phyloP scores from a whole-genome alignment of 1,140 invertebrate species.

The Heliconius melpomene region DNA sequence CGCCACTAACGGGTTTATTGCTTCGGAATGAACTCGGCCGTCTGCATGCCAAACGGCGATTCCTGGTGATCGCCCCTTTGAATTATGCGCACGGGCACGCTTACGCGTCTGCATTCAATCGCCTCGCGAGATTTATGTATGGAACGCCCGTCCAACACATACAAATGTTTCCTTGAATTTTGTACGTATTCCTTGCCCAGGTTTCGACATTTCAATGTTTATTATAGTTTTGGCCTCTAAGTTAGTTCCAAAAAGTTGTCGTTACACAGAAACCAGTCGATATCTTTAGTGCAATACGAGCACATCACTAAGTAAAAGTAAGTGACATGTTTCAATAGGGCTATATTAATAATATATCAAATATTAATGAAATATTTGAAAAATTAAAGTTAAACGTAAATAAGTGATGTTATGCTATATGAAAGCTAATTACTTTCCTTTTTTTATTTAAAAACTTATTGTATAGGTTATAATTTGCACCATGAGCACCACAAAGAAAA shows the following conservation, averaged over 20 bases:
- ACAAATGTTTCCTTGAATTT: slow-evolving; percentile 71
- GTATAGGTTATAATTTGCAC: too few relatives aligned
- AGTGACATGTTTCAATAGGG: background rate
- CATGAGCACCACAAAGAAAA: too few relatives aligned
- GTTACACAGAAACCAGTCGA: background rate
- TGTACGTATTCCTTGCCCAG: slow-evolving; percentile 37
- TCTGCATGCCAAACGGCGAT: slow-evolving; percentile 77
- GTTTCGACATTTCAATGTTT: slow-evolving; percentile 28
- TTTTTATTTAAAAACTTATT: too few relatives aligned
- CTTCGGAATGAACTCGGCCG: slow-evolving; percentile 70
- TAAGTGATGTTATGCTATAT: too few relatives aligned
- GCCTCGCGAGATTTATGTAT: slow-evolving; percentile 70
- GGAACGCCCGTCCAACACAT: slow-evolving; percentile 59
- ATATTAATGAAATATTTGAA: too few relatives aligned
- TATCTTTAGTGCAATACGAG: background rate
- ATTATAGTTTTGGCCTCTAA: slow-evolving; percentile 11
- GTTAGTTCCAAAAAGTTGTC: background rate
- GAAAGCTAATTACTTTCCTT: too few relatives aligned
- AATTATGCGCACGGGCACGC: slow-evolving; percentile 75
- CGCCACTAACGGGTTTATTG: slow-evolving; percentile 75
- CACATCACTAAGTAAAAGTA: slow-evolving; percentile 32
- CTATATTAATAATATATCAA: background rate
- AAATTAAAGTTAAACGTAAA: too few relatives aligned
- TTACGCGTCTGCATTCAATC: slow-evolving; percentile 74
- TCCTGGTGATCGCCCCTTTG: slow-evolving; percentile 77